Evolutionary conservation across 2,888 invertebrate species (phyloP), one percentile per base, ranked within the genome.

Genomic region (Aquatica leii): DNA sequence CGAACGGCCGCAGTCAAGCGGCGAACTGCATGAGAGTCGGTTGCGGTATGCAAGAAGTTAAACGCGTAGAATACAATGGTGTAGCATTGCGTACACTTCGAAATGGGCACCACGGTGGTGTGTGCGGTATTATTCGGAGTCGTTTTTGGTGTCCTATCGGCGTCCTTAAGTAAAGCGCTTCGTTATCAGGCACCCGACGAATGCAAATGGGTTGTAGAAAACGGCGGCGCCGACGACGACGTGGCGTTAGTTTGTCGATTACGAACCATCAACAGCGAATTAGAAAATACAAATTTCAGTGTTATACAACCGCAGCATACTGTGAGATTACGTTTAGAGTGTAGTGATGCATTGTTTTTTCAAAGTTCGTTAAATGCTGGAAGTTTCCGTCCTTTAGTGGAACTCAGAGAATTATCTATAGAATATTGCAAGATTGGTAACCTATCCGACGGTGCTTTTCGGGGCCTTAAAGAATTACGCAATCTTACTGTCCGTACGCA

Each of bases 381-480:
- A 71, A 92, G 91, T 81, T 91, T 92, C 78, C 85, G 90, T 70
- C 90, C 90, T 73, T 83, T 92, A 70, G 85, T 90, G 68, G 92
- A 92, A 80, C 83, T 94, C 62, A 87, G 89, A 66, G 91, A 92
- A 74, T 86, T 94, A 53, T 88, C 90, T 43, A 90, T 94, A 73
- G 92, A 93, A 78, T 91, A 90, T 78, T 94, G 93, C 81, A 92
- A 93, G 83, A 90, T 93, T 67, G 90, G 90, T 59, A 92, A 92
- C 77, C 84, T 93, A 62, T 90, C 92, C 63, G 89, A 91, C 73
- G 92, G 91, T 60, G 91, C 93, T n/a, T 92, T 94, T 76, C 87
- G 88, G 46, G 93, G 93, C 48, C 86, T 94, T 41, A 87, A 89
- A 62, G 90, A 92, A 78, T 84, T 94, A 66, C 85, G 90, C 70